Evolutionary conservation across 2,797 vertebrate species (phyloP).

Genomic region (Catharus ustulatus): DNA sequence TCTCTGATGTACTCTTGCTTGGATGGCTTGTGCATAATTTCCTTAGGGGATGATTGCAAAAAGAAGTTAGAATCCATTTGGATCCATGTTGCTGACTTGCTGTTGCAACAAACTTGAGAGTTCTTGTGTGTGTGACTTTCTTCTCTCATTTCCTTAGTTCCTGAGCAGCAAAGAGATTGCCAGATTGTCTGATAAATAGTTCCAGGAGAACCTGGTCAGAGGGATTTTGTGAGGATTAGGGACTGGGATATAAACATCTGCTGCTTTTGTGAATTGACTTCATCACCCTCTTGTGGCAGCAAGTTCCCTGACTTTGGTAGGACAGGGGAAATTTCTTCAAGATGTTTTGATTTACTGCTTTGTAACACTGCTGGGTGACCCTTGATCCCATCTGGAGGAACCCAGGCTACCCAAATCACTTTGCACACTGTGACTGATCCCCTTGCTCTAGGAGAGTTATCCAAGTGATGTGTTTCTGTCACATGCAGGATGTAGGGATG

Average conservation of each 20-base stretch:
- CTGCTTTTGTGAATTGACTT: neutral
- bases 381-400: neutral
- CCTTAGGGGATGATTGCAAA: neutral
- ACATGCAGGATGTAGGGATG: neutral
- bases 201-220: neutral
- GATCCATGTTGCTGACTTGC: neutral
- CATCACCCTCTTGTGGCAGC: neutral
- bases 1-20: neutral
- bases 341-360: neutral
- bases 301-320: neutral
- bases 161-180: neutral
- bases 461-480: neutral
- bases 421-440: neutral
- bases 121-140: neutral
- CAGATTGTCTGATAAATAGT: neutral
- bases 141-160: neutral
- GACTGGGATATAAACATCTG: neutral
- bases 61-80: neutral
- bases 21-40: neutral
- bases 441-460: neutral
- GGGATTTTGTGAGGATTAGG: constrained; percentile 14
- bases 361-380: neutral
- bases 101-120: neutral
- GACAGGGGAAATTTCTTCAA: neutral
- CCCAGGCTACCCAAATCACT: neutral